These are phyloP conservation scores for Riparia riparia DNA, from an alignment of 2,113 vertebrate species.

Conservation along the genomic window DNA sequence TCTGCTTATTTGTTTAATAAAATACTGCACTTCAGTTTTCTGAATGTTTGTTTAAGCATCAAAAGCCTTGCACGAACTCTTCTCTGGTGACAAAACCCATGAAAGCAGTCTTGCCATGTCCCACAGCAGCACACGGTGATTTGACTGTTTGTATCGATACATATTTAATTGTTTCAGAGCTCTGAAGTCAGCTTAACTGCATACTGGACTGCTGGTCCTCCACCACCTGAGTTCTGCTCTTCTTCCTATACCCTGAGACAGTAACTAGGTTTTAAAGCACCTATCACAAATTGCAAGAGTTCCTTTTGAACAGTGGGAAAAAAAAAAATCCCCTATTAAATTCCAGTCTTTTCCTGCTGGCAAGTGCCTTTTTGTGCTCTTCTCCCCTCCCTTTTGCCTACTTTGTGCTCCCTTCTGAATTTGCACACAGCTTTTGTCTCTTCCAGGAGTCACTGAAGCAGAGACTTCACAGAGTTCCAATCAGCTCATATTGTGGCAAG, in stretches of 20 bases:
- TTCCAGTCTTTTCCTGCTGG: slow-evolving; percentile 24
- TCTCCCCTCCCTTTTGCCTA: neutral
- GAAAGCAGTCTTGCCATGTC: neutral
- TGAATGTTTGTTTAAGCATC: neutral
- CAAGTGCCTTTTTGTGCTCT: neutral
- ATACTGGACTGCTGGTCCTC: neutral
- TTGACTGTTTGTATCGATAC: neutral
- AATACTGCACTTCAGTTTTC: neutral
- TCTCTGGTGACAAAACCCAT: neutral
- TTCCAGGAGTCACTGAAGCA: slow-evolving; percentile 57
- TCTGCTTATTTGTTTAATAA: neutral
- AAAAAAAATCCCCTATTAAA: slow-evolving; percentile 20
- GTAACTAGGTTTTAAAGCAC: neutral
- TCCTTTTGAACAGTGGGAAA: slow-evolving; percentile 24
- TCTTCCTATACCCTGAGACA: neutral
- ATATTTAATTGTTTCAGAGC: neutral
- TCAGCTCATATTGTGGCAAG: slow-evolving; percentile 38
- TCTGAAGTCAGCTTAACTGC: neutral
- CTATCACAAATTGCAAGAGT: slow-evolving; percentile 26
- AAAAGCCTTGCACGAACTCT: neutral
- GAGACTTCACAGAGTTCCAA: slow-evolving; percentile 29
- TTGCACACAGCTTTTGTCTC: neutral
- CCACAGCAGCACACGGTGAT: neutral
- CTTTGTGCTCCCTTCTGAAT: slow-evolving; percentile 15
- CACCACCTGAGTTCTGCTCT: neutral